phyloP scores from a whole-genome alignment of 2,888 invertebrate species.

The Pyrocoelia pectoralis region DNA sequence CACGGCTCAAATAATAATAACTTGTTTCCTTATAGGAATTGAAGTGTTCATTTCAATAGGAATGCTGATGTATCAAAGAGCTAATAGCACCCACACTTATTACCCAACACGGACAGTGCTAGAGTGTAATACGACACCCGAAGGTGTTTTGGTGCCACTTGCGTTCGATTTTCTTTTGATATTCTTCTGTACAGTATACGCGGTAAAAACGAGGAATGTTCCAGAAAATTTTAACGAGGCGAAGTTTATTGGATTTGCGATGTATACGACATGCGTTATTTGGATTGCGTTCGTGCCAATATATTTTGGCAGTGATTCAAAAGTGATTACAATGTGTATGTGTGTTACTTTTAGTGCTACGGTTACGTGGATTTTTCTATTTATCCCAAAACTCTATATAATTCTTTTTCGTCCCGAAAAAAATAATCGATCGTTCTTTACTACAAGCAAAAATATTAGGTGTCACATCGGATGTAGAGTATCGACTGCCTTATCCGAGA shows the following conservation, averaged over 20 bases:
- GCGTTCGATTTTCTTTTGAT: conserved; percentile 77
- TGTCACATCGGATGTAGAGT: conserved; percentile 70
- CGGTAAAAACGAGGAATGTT: conserved; percentile 78
- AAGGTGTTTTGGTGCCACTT: conserved; percentile 69
- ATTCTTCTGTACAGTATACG: conserved; percentile 77
- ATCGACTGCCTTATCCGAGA: conserved; percentile 59
- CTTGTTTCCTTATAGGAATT: conserved; percentile 69
- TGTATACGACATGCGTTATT: conserved; percentile 81
- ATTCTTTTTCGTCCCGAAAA: conserved; percentile 77
- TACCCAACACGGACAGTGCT: conserved; percentile 65
- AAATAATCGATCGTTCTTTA: conserved; percentile 78
- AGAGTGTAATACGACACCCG: conserved; percentile 69
- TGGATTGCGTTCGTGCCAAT: conserved; percentile 83
- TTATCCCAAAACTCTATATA: conserved; percentile 80
- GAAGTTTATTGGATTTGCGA: conserved; percentile 78
- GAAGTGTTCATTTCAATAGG: conserved; percentile 70
- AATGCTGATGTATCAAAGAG: conserved; percentile 68
- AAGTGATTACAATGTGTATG: conserved; percentile 67
- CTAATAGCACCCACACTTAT: conserved; percentile 65
- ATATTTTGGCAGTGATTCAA: conserved; percentile 74
- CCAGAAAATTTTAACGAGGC: conserved; percentile 86
- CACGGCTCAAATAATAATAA: conserved; percentile 68
- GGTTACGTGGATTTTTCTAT: conserved; percentile 76
- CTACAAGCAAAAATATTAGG: conserved; percentile 74
- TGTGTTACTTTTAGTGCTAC: conserved; percentile 78